These are phyloP conservation scores for Leptinotarsa haldemani DNA, from an alignment of 2,888 invertebrate genomes.

Conservation along the genomic window DNA sequence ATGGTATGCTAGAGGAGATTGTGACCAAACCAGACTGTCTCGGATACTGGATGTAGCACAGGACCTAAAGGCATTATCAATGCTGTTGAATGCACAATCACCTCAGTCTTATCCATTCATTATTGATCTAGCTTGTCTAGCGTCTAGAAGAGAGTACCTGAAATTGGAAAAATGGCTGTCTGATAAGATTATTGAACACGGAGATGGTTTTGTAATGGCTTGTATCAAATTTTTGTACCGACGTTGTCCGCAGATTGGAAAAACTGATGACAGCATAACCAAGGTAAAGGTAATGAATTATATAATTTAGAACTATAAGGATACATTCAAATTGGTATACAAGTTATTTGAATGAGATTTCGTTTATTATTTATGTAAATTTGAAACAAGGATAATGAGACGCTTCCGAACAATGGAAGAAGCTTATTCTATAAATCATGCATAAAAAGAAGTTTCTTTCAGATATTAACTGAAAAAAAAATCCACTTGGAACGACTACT, in stretches of 20 bases:
- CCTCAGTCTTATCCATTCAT: constrained; percentile 91
- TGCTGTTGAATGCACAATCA: constrained; percentile 86
- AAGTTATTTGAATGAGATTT: too few species aligned
- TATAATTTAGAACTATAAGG: neutral
- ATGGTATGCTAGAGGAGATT: constrained; percentile 93
- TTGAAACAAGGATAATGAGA: too few species aligned
- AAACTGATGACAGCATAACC: constrained; percentile 69
- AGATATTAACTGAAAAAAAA: too few species aligned
- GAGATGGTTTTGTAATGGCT: constrained; percentile 87
- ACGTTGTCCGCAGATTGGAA: constrained; percentile 85
- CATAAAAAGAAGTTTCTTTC: too few species aligned
- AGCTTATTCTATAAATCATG: too few species aligned
- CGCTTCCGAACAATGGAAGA: too few species aligned
- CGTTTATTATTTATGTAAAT: too few species aligned
- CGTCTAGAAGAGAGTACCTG: constrained; percentile 92
- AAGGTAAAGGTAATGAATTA: constrained; percentile 35
- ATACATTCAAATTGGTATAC: too few species aligned
- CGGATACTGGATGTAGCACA: constrained; percentile 97
- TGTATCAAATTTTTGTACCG: constrained; percentile 90
- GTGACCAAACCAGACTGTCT: constrained; percentile 89
- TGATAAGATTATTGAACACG: constrained; percentile 96
- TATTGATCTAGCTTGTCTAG: constrained; percentile 97
- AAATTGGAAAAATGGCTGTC: constrained; percentile 99
- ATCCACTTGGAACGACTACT: too few species aligned
- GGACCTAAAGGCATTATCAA: constrained; percentile 91